phyloP scores from a whole-genome alignment of 2,888 invertebrate genomes.

The Hyposoter didymator region DNA sequence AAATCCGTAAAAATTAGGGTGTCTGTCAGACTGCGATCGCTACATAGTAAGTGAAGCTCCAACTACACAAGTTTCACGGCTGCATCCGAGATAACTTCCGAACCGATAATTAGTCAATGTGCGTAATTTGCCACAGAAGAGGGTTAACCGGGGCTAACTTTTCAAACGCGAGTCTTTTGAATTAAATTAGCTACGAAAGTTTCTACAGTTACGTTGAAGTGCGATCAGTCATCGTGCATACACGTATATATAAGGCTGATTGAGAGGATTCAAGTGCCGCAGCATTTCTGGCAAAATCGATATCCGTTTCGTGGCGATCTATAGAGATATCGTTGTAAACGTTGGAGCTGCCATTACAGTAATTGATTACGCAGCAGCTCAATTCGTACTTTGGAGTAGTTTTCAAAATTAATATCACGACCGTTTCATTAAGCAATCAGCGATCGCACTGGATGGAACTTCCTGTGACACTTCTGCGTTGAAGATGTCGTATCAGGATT shows the following conservation, averaged over 20 bases:
- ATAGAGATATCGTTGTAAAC: slow-evolving; percentile 5
- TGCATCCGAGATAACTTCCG: not conserved
- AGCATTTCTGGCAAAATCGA: not conserved
- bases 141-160: slow-evolving; percentile 28
- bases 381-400: too few relatives aligned
- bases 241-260: slow-evolving; percentile 1
- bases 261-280: not conserved
- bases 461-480: too few relatives aligned
- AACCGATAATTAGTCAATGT: slow-evolving; percentile 21
- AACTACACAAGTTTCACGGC: slow-evolving; percentile 1
- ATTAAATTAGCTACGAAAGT: slow-evolving; percentile 76
- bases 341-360: not conserved
- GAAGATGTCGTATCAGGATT: too few relatives aligned
- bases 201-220: slow-evolving; percentile 44
- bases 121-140: slow-evolving; percentile 7
- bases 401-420: too few relatives aligned
- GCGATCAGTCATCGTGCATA: slow-evolving; percentile 22
- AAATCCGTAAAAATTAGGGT: not conserved
- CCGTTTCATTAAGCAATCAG: too few relatives aligned
- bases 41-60: not conserved
- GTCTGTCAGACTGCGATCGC: not conserved
- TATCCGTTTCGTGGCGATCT: slow-evolving; percentile 6
- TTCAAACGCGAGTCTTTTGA: slow-evolving; percentile 63
- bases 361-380: too few relatives aligned
- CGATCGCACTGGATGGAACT: too few relatives aligned